Base-by-base conservation (phyloP, 2,113 vertebrate genomes). In the Holacanthus passer region DNA sequence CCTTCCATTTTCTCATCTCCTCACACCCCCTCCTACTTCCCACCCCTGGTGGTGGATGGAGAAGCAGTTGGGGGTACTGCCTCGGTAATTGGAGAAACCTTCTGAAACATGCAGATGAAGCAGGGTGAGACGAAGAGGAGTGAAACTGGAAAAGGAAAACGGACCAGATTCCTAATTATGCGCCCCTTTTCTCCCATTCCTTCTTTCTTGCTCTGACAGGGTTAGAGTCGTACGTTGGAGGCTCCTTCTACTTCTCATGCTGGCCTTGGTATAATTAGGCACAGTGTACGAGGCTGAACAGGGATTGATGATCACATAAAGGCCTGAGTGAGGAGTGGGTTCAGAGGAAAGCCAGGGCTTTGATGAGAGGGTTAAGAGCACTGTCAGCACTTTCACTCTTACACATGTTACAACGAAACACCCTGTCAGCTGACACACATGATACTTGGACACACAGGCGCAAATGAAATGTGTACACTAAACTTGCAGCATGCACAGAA, bases 71-170 rank as follows among this genome's bases (percentile, higher is more conserved):
- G 69, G 89, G 92, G 88, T 84, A 59, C 65, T 62, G 89, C 82
- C 79, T 89, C 67, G 3, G 76, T 94, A 94, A 94, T 95, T 94
- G 92, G 86, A 81, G 88, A 88, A 81, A 79, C 53, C 91, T 92
- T 93, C 93, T 87, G 87, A 93, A 94, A 94, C 87, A 94, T 93
- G 93, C 91, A 95, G 89, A 94, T 94, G 93, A 94, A 88, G 83
- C 77, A 43, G 85, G 60, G 80, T 81, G 89, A 91, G 77, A 83
- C 63, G 69, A 75, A 89, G 73, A 85, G 72, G 52, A 87, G 81
- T 2, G n/a, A 83, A 86, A 85, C 60, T 66, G 83, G 74, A 86
- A 89, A 66, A 82, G 82, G 86, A 89, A 93, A 91, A 85, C 16
- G 72, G 86, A 86, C 82, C 73, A 82, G 60, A 90, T 92, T 93